Conservation (phyloP, 1,140 invertebrate genomes). For the Augochlora pura region DNA sequence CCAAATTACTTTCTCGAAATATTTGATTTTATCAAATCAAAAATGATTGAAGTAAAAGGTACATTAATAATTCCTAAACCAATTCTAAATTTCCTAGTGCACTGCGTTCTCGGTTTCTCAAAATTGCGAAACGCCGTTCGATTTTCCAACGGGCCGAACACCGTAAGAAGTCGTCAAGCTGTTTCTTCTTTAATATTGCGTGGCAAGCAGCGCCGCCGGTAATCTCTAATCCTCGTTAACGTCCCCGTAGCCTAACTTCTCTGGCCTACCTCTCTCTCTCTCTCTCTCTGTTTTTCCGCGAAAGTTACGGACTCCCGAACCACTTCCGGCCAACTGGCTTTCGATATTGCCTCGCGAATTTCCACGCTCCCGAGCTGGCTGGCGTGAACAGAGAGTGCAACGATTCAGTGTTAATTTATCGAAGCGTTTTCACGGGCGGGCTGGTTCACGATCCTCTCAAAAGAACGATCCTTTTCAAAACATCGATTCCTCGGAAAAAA, state of each 20-base stretch:
- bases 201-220: conserved; percentile 7
- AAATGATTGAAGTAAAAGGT: too few species aligned
- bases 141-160: not conserved
- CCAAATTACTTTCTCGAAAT: too few species aligned
- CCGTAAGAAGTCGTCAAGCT: not conserved
- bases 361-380: not conserved
- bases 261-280: conserved; percentile 13
- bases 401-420: too few species aligned
- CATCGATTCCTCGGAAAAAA: too few species aligned
- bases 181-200: conserved; percentile 23
- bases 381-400: not conserved
- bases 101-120: too few species aligned
- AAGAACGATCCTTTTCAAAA: too few species aligned
- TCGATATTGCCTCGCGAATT: conserved; percentile 11
- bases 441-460: too few species aligned
- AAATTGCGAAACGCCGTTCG: too few species aligned
- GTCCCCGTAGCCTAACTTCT: conserved; percentile 9
- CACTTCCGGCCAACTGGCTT: conserved; percentile 15
- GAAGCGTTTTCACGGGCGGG: too few species aligned
- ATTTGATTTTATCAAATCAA: too few species aligned
- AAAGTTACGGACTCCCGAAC: conserved; percentile 2
- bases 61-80: too few species aligned
- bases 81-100: too few species aligned
- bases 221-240: conserved; percentile 36
- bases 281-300: conserved; percentile 14